Evolutionary conservation across 2,113 vertebrate species (phyloP).

Genomic region (Microcebus murinus): DNA sequence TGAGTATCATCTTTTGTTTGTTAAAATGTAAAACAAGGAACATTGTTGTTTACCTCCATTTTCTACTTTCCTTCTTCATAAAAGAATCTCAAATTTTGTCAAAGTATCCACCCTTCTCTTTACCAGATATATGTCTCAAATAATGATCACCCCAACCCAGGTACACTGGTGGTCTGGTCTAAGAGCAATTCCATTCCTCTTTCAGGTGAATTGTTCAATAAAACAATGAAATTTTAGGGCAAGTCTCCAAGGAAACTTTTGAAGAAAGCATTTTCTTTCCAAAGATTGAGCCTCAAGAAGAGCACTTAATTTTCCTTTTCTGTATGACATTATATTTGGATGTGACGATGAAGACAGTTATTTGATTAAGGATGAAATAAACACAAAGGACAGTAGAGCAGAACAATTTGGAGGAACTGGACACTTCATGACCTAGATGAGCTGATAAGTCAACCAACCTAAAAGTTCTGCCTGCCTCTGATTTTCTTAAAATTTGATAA

Average conservation of each 20-base stretch:
- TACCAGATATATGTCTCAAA: not conserved
- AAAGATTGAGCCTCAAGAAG: not conserved
- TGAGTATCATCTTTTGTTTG: not conserved
- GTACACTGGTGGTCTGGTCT: not conserved
- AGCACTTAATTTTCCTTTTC: not conserved
- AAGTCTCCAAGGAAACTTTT: not conserved
- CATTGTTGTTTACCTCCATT: not conserved
- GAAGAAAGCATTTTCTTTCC: not conserved
- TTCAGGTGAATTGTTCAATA: not conserved
- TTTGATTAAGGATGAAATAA: not conserved
- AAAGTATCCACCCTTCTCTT: not conserved
- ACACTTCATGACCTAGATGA: not conserved
- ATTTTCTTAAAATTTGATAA: conserved; percentile 13
- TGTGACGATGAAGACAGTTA: not conserved
- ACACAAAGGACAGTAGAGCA: not conserved
- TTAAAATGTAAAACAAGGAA: not conserved
- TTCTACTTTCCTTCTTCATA: not conserved
- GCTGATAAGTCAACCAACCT: not conserved
- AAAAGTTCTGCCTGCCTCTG: not conserved
- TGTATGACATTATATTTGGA: not conserved
- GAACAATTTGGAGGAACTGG: not conserved
- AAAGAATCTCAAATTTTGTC: not conserved
- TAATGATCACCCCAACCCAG: not conserved
- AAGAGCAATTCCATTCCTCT: not conserved
- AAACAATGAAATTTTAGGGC: not conserved